Percentiles rank a stretch among this genome's conserved stretches.
phyloP scores from a whole-genome alignment of 2,113 vertebrate genomes.

The Pomatorhinus ruficollis region DNA sequence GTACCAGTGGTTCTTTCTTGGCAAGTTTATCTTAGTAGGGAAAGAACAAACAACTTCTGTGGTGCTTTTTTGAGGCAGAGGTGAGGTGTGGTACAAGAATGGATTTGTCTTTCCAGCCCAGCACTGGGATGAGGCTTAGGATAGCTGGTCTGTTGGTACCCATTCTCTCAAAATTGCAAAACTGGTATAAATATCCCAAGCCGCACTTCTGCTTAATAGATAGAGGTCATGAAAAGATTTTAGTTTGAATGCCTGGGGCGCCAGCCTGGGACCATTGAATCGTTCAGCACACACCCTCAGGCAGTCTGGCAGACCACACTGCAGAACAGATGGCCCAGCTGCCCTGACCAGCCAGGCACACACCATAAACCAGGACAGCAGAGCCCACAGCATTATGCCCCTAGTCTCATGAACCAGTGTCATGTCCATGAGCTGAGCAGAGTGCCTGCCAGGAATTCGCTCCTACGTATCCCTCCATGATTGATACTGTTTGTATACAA shows the following conservation, averaged over 20 bases:
- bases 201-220: background rate
- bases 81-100: background rate
- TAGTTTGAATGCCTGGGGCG: background rate
- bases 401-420: background rate
- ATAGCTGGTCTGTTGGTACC: background rate
- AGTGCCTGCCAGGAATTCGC: background rate
- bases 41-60: background rate
- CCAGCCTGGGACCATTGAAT: background rate
- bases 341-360: background rate
- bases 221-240: background rate
- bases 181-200: background rate
- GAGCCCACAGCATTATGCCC: background rate
- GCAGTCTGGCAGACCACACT: background rate
- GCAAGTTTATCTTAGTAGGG: background rate
- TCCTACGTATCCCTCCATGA: background rate
- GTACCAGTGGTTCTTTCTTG: background rate
- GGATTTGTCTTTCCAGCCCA: background rate
- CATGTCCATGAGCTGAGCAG: background rate
- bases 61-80: background rate
- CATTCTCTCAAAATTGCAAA: background rate
- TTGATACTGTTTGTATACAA: background rate
- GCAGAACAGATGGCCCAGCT: background rate
- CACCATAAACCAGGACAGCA: background rate
- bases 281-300: background rate
- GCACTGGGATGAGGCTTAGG: background rate